phyloP scores from a whole-genome alignment of 2,888 invertebrate genomes.

The Acronicta psi region DNA sequence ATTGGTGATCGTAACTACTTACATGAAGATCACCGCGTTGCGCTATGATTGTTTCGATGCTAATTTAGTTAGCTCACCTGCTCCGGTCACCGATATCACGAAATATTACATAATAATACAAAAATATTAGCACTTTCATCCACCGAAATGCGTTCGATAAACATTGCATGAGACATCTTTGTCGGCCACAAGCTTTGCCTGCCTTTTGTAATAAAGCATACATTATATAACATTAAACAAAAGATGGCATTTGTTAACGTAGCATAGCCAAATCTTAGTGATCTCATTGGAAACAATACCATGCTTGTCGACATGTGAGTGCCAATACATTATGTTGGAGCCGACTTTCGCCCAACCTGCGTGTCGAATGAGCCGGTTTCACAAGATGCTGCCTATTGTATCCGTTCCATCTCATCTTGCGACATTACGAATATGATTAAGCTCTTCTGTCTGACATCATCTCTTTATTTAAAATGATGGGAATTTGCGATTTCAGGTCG shows the following conservation, averaged over 20 bases:
- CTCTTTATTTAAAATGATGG: conserved; percentile 61
- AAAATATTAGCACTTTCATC: conserved; percentile 27
- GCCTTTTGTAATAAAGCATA: conserved; percentile 40
- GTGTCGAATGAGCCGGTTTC: conserved; percentile 83
- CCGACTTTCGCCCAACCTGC: conserved; percentile 86
- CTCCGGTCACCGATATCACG: conserved; percentile 47
- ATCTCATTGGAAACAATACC: conserved; percentile 79
- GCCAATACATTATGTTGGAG: conserved; percentile 75
- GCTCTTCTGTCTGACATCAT: conserved; percentile 82
- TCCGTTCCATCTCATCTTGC: conserved; percentile 84
- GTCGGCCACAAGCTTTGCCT: conserved; percentile 25
- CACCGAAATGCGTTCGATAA: conserved; percentile 39
- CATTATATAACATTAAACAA: conserved; percentile 48
- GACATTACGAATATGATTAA: conserved; percentile 86
- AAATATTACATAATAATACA: conserved; percentile 31
- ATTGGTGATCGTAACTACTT: conserved; percentile 52
- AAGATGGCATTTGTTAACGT: conserved; percentile 63
- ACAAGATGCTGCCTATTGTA: conserved; percentile 84
- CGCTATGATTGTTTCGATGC: conserved; percentile 53
- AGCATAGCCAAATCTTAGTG: conserved; percentile 69
- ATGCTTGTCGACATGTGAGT: conserved; percentile 72
- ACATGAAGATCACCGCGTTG: conserved; percentile 42
- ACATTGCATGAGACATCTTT: conserved; percentile 20
- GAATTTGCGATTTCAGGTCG: conserved; percentile 73
- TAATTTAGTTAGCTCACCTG: conserved; percentile 52